These are phyloP conservation scores for Pectinophora gossypiella DNA, from an alignment of 1,140 invertebrate species.

Conservation along the genomic window DNA sequence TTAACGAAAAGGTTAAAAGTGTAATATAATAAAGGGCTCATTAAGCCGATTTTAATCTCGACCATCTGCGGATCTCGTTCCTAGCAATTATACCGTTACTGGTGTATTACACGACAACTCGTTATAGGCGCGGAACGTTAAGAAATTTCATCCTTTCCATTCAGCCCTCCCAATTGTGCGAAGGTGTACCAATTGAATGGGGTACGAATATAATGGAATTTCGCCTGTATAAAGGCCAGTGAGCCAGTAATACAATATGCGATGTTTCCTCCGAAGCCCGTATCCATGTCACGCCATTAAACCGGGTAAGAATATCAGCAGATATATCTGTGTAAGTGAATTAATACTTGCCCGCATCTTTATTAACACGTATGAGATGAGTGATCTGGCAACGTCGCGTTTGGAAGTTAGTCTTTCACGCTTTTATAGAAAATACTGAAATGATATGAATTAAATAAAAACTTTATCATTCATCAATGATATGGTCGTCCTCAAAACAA, in stretches of 20 bases:
- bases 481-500: too few species aligned
- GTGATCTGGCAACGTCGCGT: neutral
- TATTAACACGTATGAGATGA: neutral
- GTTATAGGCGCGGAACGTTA: conserved; percentile 70
- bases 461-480: too few species aligned
- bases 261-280: conserved; percentile 66
- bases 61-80: conserved; percentile 68
- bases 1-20: too few species aligned
- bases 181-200: conserved; percentile 72
- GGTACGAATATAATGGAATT: conserved; percentile 72
- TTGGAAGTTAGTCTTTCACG: neutral
- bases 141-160: conserved; percentile 73
- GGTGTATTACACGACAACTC: conserved; percentile 65
- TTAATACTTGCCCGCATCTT: conserved; percentile 30
- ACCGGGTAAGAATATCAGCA: conserved; percentile 64
- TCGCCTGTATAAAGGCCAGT: conserved; percentile 67
- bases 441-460: too few species aligned
- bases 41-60: conserved; percentile 69
- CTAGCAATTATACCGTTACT: conserved; percentile 69
- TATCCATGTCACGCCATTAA: conserved; percentile 71
- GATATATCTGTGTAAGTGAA: conserved; percentile 62
- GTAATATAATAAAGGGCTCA: conserved; percentile 46
- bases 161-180: conserved; percentile 69
- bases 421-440: too few species aligned
- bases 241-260: conserved; percentile 69